A percentile compares a stretch with the other conserved stretches of the same genome.
phyloP scores from a whole-genome alignment of 2,888 invertebrate genomes.

The Pardosa pseudoannulata region DNA sequence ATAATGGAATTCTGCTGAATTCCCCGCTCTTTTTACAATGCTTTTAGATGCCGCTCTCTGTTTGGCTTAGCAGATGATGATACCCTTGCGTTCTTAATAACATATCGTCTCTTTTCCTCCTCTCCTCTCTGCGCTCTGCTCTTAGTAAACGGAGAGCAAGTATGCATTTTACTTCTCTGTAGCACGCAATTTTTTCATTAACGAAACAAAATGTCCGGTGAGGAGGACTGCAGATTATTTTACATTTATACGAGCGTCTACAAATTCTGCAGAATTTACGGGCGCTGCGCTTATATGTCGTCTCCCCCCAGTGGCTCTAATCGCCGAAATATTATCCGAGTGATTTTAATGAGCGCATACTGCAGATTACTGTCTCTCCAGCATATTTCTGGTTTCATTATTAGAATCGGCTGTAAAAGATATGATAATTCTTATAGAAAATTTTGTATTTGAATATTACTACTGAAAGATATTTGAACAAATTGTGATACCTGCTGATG shows the following conservation, averaged over 20 bases:
- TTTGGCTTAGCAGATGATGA: background rate
- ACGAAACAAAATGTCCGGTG: conserved; percentile 4
- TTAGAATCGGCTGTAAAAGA: background rate
- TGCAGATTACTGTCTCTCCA: conserved; percentile 19
- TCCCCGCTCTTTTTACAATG: no score
- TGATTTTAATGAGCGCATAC: conserved; percentile 33
- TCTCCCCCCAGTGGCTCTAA: background rate
- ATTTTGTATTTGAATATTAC: background rate
- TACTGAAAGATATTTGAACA: no score
- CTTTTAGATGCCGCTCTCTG: no score
- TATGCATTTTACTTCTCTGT: background rate
- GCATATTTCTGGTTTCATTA: conserved; percentile 8
- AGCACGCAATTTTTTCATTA: conserved; percentile 28
- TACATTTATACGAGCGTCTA: conserved; percentile 16
- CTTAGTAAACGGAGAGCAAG: background rate
- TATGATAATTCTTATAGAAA: no score
- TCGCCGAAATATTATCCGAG: conserved; percentile 11
- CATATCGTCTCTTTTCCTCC: background rate
- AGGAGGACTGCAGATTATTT: background rate
- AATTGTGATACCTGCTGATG: no score
- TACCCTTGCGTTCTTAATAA: conserved; percentile 8
- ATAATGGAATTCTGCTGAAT: no score
- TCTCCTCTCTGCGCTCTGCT: background rate
- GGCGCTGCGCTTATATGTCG: background rate
- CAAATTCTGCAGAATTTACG: conserved; percentile 13